Evolutionary conservation across 35 echinoderm and acorn worm species (phyloP), one percentile per base, ranked within the genome.

Genomic region (Ophiothrix spiculata): DNA sequence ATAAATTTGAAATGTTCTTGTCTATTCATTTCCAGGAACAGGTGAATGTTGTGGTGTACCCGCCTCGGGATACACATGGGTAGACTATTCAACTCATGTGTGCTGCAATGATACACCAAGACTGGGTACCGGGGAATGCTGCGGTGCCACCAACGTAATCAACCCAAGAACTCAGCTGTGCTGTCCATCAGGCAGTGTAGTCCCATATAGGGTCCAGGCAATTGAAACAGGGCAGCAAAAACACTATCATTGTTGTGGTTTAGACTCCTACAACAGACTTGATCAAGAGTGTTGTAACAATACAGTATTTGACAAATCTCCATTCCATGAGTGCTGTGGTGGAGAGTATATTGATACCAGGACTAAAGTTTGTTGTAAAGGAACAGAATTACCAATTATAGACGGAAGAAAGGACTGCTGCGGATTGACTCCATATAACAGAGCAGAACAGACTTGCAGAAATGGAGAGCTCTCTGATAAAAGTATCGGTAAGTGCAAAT

Each of bases 241-340:
- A 10, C 42, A 49, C 19, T 49, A 49, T 49, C 6, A 19, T 19
- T 49, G 42, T 49, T 49, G 42, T 49, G 42, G 42, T 19, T 49
- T 19, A 19, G 6, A 49, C 6, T 49, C 42, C 6, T 49, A 49
- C 42, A 49, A 49, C 42, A 49, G 42, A 49, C 42, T 49, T 6
- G 42, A 49, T 6, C 42, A 49, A 19, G 42, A 49, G 19, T 49
- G 42, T 49, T 49, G 42, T 49, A 19, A 49, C 42, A 19, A 19
- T 6, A 19, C 19, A 49, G 19, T 6, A 49, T 49, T 49, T 49
- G 80, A 42, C 8, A 82, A 49, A 49, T 29, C 40, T 32, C 80
- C 80, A 16, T 82, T 31, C 40, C 40, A 82, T 56, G 80, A 82
- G 0, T 82, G 80, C 40, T 82, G 38, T 45, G 80, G 80, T 11